phyloP scores from a whole-genome alignment of 2,888 invertebrate species.

The Apamea epomidion region DNA sequence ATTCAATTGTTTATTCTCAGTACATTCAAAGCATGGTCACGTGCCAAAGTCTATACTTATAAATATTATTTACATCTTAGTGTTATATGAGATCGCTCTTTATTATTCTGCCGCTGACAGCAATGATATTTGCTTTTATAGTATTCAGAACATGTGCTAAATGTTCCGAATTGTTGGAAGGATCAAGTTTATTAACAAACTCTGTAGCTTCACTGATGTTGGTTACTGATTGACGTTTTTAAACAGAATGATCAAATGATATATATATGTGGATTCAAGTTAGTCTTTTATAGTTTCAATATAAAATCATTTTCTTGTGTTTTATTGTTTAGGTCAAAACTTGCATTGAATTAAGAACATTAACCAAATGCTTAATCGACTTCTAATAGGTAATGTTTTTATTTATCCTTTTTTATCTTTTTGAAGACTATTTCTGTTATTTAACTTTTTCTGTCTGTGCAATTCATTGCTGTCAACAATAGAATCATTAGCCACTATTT shows the following conservation, averaged over 20 bases:
- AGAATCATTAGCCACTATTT: constrained; percentile 19
- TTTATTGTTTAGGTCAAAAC: neutral
- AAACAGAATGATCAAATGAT: neutral
- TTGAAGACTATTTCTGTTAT: neutral
- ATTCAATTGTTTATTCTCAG: constrained; percentile 86
- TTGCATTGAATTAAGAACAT: neutral
- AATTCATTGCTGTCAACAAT: constrained; percentile 18
- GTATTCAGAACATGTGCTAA: constrained; percentile 41
- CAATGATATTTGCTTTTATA: constrained; percentile 35
- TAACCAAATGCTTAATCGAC: neutral
- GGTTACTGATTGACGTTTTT: constrained; percentile 1
- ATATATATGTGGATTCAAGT: neutral
- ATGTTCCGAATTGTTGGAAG: constrained; percentile 15
- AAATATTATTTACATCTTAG: constrained; percentile 74
- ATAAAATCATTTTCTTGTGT: neutral
- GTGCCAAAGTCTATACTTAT: constrained; percentile 84
- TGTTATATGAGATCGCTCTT: constrained; percentile 63
- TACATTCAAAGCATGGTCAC: constrained; percentile 88
- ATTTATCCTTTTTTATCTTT: neutral
- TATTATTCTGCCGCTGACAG: constrained; percentile 56
- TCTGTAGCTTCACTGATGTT: neutral
- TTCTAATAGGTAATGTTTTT: too few species aligned
- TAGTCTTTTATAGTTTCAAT: neutral
- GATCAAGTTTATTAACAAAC: neutral
- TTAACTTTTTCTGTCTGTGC: neutral